Evolutionary conservation across 2,888 invertebrate genomes (phyloP), one percentile per base, ranked within the genome.

Genomic region (Cantharis nigra): DNA sequence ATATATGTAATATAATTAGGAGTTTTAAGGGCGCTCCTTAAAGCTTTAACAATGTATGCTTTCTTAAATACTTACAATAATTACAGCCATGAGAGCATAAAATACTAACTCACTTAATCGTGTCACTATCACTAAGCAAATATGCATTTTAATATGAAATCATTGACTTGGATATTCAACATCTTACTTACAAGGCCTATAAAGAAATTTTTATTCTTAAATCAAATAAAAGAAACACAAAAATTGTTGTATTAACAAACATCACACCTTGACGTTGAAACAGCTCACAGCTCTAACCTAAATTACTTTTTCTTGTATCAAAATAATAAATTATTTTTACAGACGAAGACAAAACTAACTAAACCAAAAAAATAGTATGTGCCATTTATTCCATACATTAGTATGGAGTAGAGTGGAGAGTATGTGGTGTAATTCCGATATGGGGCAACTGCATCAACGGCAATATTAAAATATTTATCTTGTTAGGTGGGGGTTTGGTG

Each of bases 1-100:
- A 20, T 72, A 67, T 30, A 63, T 30, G 69, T 69, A 75, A 75
- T 33, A 75, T 78, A 78, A 78, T 78, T 78, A 78, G 75, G 63
- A 72, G 75, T 70, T 65, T 67, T 72, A 78, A 78, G 75, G 75
- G 72, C 74, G 65, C 76, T 70, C 64, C 70, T 74, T 62, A 70
- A 74, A 74, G 65, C 26, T 67, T 67, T 67, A 67, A 74, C 70
- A 74, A 70, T 70, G 67, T 71, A 69, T 69, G 65, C 70, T 67
- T 67, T 73, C 63, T 74, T 74, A 77, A 77, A 77, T 74, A 74
- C 71, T 76, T 76, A 73, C 73, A 76, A 30, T 30, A 30, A 30
- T 73, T 69, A 72, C 26, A 73, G 26, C 33, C n/a, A 72, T 16
- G 49, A 77, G 71, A 64, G 71, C 70, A 74, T 71, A 74, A 70